Evolutionary conservation across 2,797 vertebrate species (phyloP).

Genomic region (Mionectes olivaceus): DNA sequence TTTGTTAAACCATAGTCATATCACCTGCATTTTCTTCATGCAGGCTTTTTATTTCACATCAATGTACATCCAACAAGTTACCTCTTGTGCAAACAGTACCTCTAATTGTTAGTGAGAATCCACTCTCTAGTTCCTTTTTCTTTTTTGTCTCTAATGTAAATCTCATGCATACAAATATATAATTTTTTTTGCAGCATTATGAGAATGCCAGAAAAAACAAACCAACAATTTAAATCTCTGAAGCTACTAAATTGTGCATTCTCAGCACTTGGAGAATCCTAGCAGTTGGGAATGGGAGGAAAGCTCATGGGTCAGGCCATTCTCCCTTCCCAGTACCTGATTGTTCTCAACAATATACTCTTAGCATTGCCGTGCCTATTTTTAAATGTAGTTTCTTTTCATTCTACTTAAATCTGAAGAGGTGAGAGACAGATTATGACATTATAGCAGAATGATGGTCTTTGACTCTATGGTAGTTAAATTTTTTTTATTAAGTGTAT

Average conservation of each 20-base stretch:
- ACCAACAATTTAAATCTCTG: neutral
- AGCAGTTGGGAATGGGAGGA: neutral
- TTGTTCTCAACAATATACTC: neutral
- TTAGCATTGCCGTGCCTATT: neutral
- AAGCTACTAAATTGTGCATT: neutral
- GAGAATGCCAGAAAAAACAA: neutral
- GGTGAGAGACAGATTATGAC: neutral
- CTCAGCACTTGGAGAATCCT: neutral
- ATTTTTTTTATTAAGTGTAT: constrained; percentile 1
- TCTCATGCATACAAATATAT: neutral
- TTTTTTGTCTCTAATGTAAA: neutral
- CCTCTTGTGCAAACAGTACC: neutral
- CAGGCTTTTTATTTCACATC: neutral
- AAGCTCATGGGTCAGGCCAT: neutral
- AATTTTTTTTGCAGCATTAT: neutral
- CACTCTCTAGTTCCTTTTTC: neutral
- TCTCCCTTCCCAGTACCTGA: neutral
- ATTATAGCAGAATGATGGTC: neutral
- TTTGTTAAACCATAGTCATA: neutral
- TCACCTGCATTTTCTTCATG: neutral
- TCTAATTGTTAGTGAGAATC: neutral
- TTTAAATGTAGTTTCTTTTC: constrained; percentile 20
- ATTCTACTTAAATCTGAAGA: neutral
- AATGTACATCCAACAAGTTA: neutral
- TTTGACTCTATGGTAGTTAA: neutral